Percentiles rank a stretch among this genome's conserved stretches.
These are phyloP conservation scores for Siphlonurus alternatus DNA, from an alignment of 2,888 invertebrate genomes.

Conservation along the genomic window DNA sequence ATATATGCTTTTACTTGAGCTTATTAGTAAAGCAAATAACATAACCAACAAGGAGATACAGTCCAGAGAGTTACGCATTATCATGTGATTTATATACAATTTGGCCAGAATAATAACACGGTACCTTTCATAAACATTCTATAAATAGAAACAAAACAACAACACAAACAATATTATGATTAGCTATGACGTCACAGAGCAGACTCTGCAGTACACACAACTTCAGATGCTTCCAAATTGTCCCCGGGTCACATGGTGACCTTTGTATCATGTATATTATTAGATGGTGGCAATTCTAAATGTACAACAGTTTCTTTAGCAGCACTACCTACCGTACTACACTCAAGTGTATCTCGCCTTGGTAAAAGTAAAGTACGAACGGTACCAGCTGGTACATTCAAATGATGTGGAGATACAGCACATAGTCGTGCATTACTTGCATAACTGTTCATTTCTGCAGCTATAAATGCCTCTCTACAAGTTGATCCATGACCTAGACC, in stretches of 20 bases:
- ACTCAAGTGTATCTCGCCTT: conserved; percentile 4
- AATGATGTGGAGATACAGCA: conserved; percentile 19
- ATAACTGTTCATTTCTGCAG: conserved; percentile 21
- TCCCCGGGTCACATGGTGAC: neutral
- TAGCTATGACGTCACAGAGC: no score
- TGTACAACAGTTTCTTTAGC: conserved; percentile 10
- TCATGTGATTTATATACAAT: no score
- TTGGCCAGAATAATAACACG: no score
- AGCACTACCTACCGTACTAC: conserved; percentile 6
- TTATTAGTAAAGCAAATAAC: no score
- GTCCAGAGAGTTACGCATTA: no score
- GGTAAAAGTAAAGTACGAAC: neutral
- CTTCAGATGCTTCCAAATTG: no score
- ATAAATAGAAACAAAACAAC: no score
- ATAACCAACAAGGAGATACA: no score
- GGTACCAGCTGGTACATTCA: neutral
- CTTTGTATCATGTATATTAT: neutral
- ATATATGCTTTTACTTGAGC: no score
- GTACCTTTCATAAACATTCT: no score
- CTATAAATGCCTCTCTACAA: conserved; percentile 13
- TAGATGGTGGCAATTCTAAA: conserved; percentile 1
- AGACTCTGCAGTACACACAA: neutral
- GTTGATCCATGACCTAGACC: conserved; percentile 12
- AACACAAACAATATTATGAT: no score
- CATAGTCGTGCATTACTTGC: conserved; percentile 23